Base-by-base conservation (phyloP, 1,140 invertebrate species). In the Agrilus planipennis region DNA sequence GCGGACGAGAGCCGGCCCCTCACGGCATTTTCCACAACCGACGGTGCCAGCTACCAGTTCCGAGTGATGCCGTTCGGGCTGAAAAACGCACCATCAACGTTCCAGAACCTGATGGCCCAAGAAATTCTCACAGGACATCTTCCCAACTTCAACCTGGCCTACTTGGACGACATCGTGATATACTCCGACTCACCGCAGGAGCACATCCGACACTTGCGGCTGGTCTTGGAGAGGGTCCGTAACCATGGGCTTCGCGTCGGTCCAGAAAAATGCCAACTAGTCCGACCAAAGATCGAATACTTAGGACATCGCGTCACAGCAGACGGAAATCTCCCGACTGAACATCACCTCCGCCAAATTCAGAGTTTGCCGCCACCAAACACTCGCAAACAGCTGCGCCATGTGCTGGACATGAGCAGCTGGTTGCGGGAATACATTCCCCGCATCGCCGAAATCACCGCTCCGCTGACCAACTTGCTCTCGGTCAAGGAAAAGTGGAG, bases 11-110 rank as follows among this genome's bases (percentile, higher is more conserved):
- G 50, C 20, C 45, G 40, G 20, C 49, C 55, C 29, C 59, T 60
- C 22, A 72, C 68, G 0, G 67, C 62, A 0, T 69, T 69, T 34
- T 49, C 57, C 5, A 56, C 62, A 0, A 54, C 53, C 0, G 54
- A 58, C 3, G 58, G 49, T 41, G 59, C 57, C 0, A 44, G 60
- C 2, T 68, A 39, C 35, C 53, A 62, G 11, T 70, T 64, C 40
- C 45, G 37, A 6, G 43, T 57, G 1, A 64, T 68, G 61, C 59
- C 62, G 0, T 68, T 64, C 50, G 66, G 65, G 0, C 39, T 70
- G 0, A 42, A 43, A 2, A 62, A 63, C 23, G 57, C 58, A 2
- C 52, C 49, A 10, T 46, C 55, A n/a, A 60, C 53, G 0, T 60
- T 51, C 39, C 51, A 54, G 32, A 25, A 60, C 9, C 12, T 51